Conservation (phyloP, 2,888 invertebrate species). For the Apeira syringaria region DNA sequence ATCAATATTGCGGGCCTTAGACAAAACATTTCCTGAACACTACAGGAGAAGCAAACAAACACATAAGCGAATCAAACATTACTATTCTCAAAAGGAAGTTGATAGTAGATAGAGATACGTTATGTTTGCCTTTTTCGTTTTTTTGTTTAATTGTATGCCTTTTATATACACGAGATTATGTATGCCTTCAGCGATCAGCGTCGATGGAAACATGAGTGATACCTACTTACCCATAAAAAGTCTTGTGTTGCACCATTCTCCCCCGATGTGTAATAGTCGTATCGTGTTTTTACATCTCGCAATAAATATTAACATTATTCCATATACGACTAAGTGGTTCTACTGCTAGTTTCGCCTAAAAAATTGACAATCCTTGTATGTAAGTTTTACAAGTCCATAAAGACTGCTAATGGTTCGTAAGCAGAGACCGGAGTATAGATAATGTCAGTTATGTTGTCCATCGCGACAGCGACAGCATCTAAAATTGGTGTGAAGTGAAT, state of each 20-base stretch:
- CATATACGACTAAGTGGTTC: conserved; percentile 26
- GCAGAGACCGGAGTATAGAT: conserved; percentile 16
- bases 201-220: neutral
- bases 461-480: conserved; percentile 23
- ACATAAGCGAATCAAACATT: too few species aligned
- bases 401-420: conserved; percentile 19
- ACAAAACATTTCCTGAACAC: too few species aligned
- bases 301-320: conserved; percentile 20
- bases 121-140: too few species aligned
- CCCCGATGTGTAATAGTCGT: conserved; percentile 1
- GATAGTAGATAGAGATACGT: too few species aligned
- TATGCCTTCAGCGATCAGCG: conserved; percentile 1
- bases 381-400: conserved; percentile 17
- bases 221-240: conserved; percentile 1
- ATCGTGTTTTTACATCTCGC: conserved; percentile 7
- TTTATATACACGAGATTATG: neutral
- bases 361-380: conserved; percentile 13
- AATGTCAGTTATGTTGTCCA: conserved; percentile 25
- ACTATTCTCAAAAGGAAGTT: too few species aligned
- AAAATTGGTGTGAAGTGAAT: conserved; percentile 48
- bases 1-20: too few species aligned
- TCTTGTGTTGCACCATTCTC: neutral
- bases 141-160: neutral
- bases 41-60: too few species aligned
- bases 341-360: conserved; percentile 11